A percentile compares a stretch with the other conserved stretches of the same genome.
Conservation (phyloP, 1,140 invertebrate genomes). For the Diplogasteroides magnus region DNA sequence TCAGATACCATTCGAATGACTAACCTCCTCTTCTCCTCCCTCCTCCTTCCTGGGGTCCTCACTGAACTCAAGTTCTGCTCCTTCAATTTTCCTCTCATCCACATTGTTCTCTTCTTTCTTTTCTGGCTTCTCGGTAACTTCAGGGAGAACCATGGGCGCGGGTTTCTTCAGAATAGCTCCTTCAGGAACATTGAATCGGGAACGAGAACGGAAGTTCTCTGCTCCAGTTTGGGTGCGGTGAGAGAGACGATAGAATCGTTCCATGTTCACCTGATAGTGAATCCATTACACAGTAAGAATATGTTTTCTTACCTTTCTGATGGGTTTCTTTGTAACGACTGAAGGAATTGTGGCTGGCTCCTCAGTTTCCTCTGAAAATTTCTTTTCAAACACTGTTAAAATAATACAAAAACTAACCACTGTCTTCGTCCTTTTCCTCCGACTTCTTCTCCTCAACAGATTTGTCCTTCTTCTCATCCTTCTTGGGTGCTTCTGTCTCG, state of each 20-base stretch:
- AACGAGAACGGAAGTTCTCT: slow-evolving; percentile 11
- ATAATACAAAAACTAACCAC: too few relatives aligned
- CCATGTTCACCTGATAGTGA: slow-evolving; percentile 45
- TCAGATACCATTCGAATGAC: background rate
- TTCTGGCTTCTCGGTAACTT: slow-evolving; percentile 11
- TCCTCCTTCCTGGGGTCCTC: slow-evolving; percentile 10
- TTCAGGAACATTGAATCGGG: too few relatives aligned
- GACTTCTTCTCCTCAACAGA: too few relatives aligned
- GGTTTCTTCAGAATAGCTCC: too few relatives aligned
- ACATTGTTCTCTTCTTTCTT: slow-evolving; percentile 12
- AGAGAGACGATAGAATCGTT: slow-evolving; percentile 44
- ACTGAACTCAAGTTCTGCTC: background rate
- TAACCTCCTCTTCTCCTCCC: slow-evolving; percentile 2
- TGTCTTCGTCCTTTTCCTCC: too few relatives aligned
- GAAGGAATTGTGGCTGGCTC: too few relatives aligned
- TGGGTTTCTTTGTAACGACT: too few relatives aligned
- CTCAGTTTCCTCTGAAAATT: too few relatives aligned
- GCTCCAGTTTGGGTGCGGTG: slow-evolving; percentile 16
- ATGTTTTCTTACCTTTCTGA: too few relatives aligned
- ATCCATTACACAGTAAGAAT: too few relatives aligned
- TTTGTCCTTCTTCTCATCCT: too few relatives aligned
- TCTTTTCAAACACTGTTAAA: too few relatives aligned
- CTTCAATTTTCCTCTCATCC: slow-evolving; percentile 4
- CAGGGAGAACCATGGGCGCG: background rate
- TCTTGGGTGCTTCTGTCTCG: slow-evolving; percentile 14